Evolutionary conservation across 2,797 vertebrate genomes (phyloP).

Genomic region (Nannoperca obscura): DNA sequence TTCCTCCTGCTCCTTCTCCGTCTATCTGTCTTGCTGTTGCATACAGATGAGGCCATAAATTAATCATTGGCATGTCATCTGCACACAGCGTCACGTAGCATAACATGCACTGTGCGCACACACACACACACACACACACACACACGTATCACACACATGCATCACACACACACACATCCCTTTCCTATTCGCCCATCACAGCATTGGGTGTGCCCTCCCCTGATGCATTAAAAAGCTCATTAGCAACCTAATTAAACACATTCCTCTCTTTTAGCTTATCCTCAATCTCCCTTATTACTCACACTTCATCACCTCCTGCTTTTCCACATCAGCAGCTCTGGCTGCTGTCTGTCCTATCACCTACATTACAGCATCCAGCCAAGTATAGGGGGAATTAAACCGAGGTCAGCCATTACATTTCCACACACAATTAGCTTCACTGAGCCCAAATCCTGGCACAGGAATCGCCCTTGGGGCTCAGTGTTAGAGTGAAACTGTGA

Average conservation of each 20-base stretch:
- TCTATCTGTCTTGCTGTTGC: constrained; percentile 69
- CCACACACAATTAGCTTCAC: constrained; percentile 83
- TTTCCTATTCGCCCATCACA: constrained; percentile 56
- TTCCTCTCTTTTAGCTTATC: constrained; percentile 88
- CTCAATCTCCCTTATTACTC: constrained; percentile 87
- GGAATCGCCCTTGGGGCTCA: constrained; percentile 66
- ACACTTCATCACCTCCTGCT: constrained; percentile 84
- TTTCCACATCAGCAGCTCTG: constrained; percentile 80
- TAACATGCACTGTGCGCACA: constrained; percentile 61
- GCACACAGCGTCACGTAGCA: constrained; percentile 70
- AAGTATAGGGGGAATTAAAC: constrained; percentile 82
- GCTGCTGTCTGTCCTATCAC: constrained; percentile 78
- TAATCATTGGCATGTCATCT: constrained; percentile 82
- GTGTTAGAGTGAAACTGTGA: constrained; percentile 65
- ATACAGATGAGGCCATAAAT: constrained; percentile 85
- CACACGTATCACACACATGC: constrained; percentile 30
- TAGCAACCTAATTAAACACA: constrained; percentile 90
- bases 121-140: constrained; percentile 17
- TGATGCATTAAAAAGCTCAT: constrained; percentile 89
- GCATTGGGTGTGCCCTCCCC: constrained; percentile 74
- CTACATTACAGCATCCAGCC: constrained; percentile 79
- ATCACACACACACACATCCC: constrained; percentile 24
- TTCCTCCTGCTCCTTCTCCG: constrained; percentile 38
- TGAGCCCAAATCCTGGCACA: constrained; percentile 77
- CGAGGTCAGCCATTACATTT: constrained; percentile 84